These are phyloP conservation scores for Apodemus sylvaticus DNA, from an alignment of 2,113 vertebrate genomes.

Conservation along the genomic window DNA sequence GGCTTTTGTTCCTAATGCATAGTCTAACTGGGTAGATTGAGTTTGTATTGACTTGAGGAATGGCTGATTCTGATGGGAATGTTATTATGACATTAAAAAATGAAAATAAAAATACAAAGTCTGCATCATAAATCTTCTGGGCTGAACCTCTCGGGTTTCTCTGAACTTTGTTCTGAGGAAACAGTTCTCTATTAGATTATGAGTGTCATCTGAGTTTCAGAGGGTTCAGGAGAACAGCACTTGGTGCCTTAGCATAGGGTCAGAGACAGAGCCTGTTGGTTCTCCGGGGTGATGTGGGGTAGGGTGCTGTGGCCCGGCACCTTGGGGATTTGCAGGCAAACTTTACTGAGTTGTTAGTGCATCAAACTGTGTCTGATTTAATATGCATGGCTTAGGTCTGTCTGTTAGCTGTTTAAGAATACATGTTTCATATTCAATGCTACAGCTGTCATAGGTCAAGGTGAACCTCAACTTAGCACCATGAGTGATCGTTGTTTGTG, in stretches of 20 bases:
- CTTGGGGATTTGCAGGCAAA: not conserved
- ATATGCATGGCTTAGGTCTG: not conserved
- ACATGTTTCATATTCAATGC: not conserved
- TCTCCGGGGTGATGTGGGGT: not conserved
- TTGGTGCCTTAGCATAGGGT: not conserved
- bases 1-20: not conserved
- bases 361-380: not conserved
- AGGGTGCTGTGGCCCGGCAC: fast-evolving
- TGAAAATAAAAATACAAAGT: not conserved
- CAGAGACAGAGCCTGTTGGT: not conserved
- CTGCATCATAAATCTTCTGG: not conserved
- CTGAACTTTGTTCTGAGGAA: not conserved
- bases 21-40: not conserved
- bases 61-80: not conserved
- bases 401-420: not conserved
- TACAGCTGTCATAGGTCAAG: not conserved
- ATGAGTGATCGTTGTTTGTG: not conserved
- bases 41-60: not conserved
- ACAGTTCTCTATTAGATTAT: not conserved
- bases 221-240: not conserved
- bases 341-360: not conserved
- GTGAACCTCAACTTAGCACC: not conserved
- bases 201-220: not conserved
- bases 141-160: not conserved
- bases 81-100: not conserved